Conservation (phyloP, 1,140 invertebrate species). For the Drosophila pruinosa region DNA sequence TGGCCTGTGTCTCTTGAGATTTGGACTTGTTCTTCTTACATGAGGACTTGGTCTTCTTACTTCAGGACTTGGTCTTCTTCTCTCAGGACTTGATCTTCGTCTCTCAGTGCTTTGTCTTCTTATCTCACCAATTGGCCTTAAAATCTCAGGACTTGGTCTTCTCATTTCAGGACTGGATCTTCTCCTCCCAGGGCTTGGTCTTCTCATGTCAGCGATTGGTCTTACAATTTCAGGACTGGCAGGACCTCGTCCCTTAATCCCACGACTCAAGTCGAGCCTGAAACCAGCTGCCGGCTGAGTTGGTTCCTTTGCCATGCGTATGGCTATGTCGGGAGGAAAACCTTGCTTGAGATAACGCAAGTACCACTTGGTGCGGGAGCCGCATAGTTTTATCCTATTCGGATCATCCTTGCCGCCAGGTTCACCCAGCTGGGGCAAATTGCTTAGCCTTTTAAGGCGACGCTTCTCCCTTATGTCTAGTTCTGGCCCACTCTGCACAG, state of each 20-base stretch:
- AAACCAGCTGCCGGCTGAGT: slow-evolving; percentile 1
- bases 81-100: not conserved
- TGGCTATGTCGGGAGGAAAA: not conserved
- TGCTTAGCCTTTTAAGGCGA: too few species aligned
- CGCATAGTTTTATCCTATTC: not conserved
- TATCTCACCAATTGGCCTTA: too few species aligned
- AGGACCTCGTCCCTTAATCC: not conserved
- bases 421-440: not conserved
- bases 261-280: not conserved
- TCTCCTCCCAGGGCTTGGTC: not conserved
- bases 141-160: not conserved
- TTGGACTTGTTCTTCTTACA: too few species aligned
- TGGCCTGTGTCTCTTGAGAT: not conserved
- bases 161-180: not conserved
- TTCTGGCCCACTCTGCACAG: not conserved
- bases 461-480: too few species aligned
- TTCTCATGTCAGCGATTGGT: not conserved
- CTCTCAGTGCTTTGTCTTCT: not conserved
- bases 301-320: slow-evolving; percentile 8
- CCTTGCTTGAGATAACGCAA: slow-evolving; percentile 9
- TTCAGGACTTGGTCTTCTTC: not conserved
- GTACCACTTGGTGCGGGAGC: slow-evolving; percentile 23
- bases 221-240: not conserved
- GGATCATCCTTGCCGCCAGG: not conserved
- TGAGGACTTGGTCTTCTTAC: not conserved